Evolutionary conservation across 2,888 invertebrate genomes (phyloP), one percentile per base, ranked within the genome.

Genomic region (Caenorhabditis sp.): DNA sequence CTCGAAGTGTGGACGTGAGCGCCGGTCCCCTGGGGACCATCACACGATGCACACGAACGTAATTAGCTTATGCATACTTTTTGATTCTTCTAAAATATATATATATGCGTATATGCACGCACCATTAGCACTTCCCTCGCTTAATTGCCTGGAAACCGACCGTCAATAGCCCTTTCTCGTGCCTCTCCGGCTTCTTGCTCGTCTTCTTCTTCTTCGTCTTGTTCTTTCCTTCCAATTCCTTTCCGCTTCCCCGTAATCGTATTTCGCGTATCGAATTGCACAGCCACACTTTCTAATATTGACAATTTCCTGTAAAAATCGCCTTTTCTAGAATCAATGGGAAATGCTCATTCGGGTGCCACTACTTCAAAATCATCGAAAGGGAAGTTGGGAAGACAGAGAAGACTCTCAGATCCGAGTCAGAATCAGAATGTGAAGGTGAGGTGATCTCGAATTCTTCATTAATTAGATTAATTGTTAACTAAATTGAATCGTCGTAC

Each of bases 341-440:
- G 68, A 41, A 70, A 70, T 46, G 24, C 70, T 20, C 70, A 70
- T 70, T 53, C 70, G 53, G 53, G 45, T 70, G 53, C 30, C 43
- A 50, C 53, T 20, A 45, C 58, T 22, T 26, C 55, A 2, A 52
- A 59, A 35, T 37, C 70, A 27, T 55, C 61, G 35, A 59, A 70
- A 55, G 53, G 53, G 20, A 74, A 74, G 32, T 30, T 74, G 61
- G 66, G 66, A 32, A 61, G 66, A 32, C 74, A 66, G 27, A 53
- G 74, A 53, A 46, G 74, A 22, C 43, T 74, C n/a, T 74, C 74
- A 24, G 74, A 74, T 62, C 74, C 74, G 48, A 74, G 61, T 55
- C 55, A 74, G 30, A 74, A 62, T 56, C 71, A 71, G 35, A 70
- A 70, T 32, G 53, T 53, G 37, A 68, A 68, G 68, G 68, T 68